A percentile compares a stretch with the other conserved stretches of the same genome.
Conservation (phyloP, 2,888 invertebrate species). For the Pyrrhosoma nymphula region DNA sequence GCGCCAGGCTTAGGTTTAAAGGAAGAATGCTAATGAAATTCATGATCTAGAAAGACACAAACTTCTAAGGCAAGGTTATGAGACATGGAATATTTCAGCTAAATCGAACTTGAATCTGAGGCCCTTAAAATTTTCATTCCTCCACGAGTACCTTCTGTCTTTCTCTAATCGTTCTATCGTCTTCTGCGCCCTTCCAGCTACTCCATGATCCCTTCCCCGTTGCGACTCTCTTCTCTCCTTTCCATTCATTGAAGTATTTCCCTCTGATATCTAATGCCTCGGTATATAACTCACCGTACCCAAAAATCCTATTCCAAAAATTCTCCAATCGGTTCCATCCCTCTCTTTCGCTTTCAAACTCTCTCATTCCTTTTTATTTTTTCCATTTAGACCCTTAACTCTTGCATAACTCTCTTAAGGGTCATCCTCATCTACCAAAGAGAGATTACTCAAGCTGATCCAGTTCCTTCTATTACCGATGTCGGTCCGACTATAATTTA, state of each 20-base stretch:
- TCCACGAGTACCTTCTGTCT: not conserved
- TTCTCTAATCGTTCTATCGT: not conserved
- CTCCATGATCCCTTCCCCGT: not conserved
- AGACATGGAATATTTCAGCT: too few species aligned
- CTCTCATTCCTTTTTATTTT: not conserved
- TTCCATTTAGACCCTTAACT: not conserved
- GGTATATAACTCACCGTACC: not conserved
- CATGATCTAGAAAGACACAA: too few species aligned
- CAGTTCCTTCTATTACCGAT: not conserved
- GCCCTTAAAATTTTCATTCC: too few species aligned
- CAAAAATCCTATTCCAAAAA: not conserved
- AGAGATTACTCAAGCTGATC: not conserved
- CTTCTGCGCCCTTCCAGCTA: not conserved
- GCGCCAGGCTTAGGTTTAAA: too few species aligned
- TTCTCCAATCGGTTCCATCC: not conserved
- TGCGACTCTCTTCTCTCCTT: not conserved
- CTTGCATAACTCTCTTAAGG: not conserved
- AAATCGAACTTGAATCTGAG: too few species aligned
- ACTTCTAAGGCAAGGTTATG: too few species aligned
- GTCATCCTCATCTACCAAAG: not conserved
- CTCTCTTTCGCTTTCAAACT: not conserved
- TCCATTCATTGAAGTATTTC: too few species aligned
- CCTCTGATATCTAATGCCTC: not conserved
- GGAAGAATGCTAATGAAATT: too few species aligned
- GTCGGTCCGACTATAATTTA: not conserved